Conservation (phyloP, 2,797 vertebrate species). For the Hylomyscus alleni region DNA sequence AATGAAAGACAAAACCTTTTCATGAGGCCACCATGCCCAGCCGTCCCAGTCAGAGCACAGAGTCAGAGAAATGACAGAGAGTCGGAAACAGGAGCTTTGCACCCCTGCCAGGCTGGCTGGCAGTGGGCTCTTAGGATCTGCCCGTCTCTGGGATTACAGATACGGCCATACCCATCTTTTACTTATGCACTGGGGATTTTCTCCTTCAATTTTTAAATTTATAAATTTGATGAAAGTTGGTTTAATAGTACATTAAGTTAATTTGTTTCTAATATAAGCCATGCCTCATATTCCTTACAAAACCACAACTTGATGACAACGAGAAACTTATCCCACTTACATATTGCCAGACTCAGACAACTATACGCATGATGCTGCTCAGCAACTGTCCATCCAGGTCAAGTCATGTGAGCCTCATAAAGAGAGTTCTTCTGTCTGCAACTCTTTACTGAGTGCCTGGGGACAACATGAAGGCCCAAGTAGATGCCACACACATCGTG, state of each 20-base stretch:
- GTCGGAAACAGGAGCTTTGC: no score
- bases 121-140: not conserved
- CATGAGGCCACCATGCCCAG: not conserved
- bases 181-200: not conserved
- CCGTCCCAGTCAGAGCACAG: not conserved
- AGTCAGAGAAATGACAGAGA: not conserved
- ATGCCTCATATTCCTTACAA: not conserved
- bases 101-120: not conserved
- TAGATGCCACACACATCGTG: not conserved
- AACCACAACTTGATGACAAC: not conserved
- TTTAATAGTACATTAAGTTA: not conserved
- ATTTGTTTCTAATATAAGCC: not conserved
- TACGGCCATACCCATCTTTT: no score
- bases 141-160: not conserved
- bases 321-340: not conserved
- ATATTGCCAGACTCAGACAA: no score
- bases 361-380: rapidly evolving
- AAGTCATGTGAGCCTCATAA: rapidly evolving
- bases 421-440: not conserved
- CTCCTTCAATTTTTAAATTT: not conserved
- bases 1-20: not conserved
- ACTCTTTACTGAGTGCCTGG: not conserved
- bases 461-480: not conserved
- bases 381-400: rapidly evolving
- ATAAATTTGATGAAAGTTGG: not conserved